These are phyloP conservation scores for Poeciliopsis retropinna DNA, from an alignment of 2,113 vertebrate species.

Conservation along the genomic window DNA sequence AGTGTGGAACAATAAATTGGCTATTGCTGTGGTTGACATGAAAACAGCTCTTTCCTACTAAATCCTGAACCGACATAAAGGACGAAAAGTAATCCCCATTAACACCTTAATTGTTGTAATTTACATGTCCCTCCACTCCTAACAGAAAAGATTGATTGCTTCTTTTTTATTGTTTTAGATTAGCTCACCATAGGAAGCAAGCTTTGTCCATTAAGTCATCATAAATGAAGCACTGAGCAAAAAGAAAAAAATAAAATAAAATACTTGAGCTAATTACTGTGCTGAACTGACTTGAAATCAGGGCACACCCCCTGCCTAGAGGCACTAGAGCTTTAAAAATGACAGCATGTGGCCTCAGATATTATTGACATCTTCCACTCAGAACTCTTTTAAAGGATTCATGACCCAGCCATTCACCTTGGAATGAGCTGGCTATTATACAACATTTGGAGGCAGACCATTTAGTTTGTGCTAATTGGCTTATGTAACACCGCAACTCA, in stretches of 20 bases:
- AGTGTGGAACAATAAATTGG: neutral
- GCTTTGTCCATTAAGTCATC: neutral
- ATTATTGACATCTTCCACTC: conserved; percentile 30
- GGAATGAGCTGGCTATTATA: conserved; percentile 47
- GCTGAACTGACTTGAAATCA: conserved; percentile 5
- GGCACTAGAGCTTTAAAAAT: conserved; percentile 10
- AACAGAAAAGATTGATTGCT: neutral
- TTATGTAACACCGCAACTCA: conserved; percentile 62
- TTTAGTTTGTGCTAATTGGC: conserved; percentile 60
- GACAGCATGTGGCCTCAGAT: conserved; percentile 12
- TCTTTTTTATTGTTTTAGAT: neutral
- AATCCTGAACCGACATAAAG: neutral
- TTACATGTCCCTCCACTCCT: neutral
- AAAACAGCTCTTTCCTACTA: neutral
- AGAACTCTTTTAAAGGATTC: conserved; percentile 16
- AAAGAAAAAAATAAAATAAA: neutral
- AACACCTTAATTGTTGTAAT: conserved; percentile 1
- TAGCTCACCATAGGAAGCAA: neutral
- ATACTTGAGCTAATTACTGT: neutral
- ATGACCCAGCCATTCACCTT: conserved; percentile 42
- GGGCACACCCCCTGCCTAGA: neutral
- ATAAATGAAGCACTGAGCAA: neutral
- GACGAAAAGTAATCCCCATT: neutral
- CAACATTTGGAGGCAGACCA: conserved; percentile 35
- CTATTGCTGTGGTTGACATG: no score